Base-by-base conservation (phyloP, 2,113 vertebrate species). In the Pipa parva region DNA sequence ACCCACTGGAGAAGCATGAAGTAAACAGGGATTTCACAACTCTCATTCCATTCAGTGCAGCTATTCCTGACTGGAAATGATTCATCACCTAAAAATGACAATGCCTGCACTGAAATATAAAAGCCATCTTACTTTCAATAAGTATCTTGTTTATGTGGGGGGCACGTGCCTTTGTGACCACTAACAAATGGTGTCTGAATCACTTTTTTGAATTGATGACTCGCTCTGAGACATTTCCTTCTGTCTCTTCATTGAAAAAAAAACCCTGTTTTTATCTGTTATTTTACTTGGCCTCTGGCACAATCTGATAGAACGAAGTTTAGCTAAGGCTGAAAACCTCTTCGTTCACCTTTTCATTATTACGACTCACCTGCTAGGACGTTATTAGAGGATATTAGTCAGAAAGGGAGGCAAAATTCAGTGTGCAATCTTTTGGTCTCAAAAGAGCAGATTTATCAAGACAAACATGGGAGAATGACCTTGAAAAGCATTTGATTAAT, bases 1-100 rank as follows among this genome's bases (percentile, higher is more conserved):
- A 87, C 68, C 73, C 76, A 77, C 75, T 79, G 81, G 79, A 70
- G 84, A 82, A 81, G 80, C 83, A 78, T 81, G 80, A 75, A 78
- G 76, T 77, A 81, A 74, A 76, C 6, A 75, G 64, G 60, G 64
- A 81, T 85, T 84, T 85, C 83, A 84, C 80, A 89, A 86, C 5
- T 49, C 20, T 83, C 80, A 77, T 87, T 88, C 84, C 85, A 87
- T 79, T 82, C 83, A 84, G 78, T 36, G 81, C 76, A 85, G 78
- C 82, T 83, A 83, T 77, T 84, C 77, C 77, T 84, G 80, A 86
- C 86, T 86, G 84, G 83, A 87, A 88, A 77, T 84, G 83, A 83
- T 77, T 86, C 82, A 80, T 72, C 77, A 73, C 71, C 69, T 54
- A 79, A 75, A 77, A 81, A 80, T 79, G 82, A 61, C 37, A 79